Conservation (phyloP, 2,113 vertebrate genomes). For the Axis porcinus region DNA sequence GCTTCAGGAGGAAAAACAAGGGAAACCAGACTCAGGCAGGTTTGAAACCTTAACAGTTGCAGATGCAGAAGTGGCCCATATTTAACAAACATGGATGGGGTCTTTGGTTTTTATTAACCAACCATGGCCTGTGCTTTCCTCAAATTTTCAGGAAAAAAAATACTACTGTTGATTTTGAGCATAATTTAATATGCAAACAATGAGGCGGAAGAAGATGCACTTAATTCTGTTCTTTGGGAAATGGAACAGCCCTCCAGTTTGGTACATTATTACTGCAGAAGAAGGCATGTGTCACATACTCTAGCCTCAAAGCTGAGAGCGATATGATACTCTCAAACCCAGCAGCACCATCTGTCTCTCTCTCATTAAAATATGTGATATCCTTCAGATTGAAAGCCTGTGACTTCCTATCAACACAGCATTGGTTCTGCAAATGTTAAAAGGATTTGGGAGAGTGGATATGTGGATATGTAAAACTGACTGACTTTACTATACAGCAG, state of each 20-base stretch:
- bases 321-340: background rate
- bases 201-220: background rate
- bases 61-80: background rate
- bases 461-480: background rate
- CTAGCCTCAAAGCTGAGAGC: background rate
- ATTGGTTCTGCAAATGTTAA: background rate
- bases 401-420: background rate
- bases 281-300: background rate
- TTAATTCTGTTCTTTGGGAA: background rate
- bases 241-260: background rate
- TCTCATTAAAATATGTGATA: background rate
- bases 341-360: background rate
- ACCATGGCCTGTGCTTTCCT: background rate
- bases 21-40: background rate
- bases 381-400: background rate
- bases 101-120: background rate
- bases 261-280: background rate
- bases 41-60: background rate
- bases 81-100: background rate
- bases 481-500: background rate
- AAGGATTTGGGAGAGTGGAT: background rate
- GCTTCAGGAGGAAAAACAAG: slow-evolving; percentile 77
- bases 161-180: background rate
- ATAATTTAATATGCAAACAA: background rate
- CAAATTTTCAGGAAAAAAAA: background rate